A percentile compares a stretch with the other conserved stretches of the same genome.
These are phyloP conservation scores for Acipenser oxyrinchus DNA, from an alignment of 2,797 vertebrate species.

Conservation along the genomic window DNA sequence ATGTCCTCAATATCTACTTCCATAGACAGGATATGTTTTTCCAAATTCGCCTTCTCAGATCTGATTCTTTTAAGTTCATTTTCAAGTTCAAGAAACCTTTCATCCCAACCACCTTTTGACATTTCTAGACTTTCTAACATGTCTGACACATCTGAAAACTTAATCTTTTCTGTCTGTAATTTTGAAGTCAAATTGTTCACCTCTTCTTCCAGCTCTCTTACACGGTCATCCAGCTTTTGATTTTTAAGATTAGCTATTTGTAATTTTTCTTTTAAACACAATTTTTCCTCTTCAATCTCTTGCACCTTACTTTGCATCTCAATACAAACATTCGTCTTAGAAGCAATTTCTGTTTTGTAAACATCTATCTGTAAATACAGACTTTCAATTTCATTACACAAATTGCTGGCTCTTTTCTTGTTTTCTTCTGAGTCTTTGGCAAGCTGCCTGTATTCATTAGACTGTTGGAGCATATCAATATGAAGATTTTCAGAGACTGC, in stretches of 20 bases:
- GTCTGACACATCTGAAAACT: slow-evolving; percentile 45
- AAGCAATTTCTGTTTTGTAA: slow-evolving; percentile 46
- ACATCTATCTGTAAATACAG: slow-evolving; percentile 47
- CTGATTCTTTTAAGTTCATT: slow-evolving; percentile 55
- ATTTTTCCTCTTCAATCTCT: slow-evolving; percentile 48
- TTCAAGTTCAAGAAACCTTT: slow-evolving; percentile 63
- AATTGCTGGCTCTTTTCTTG: slow-evolving; percentile 34
- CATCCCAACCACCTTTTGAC: slow-evolving; percentile 51
- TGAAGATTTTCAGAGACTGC: slow-evolving; percentile 25
- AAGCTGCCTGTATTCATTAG: slow-evolving; percentile 31
- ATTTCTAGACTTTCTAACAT: slow-evolving; percentile 50
- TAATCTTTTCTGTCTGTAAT: slow-evolving; percentile 46
- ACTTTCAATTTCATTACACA: slow-evolving; percentile 41
- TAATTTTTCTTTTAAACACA: slow-evolving; percentile 38
- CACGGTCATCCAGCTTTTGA: slow-evolving; percentile 35
- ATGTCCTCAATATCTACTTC: slow-evolving; percentile 59
- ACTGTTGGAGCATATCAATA: slow-evolving; percentile 28
- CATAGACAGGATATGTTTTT: slow-evolving; percentile 55
- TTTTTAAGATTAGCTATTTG: slow-evolving; percentile 39
- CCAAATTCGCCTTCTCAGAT: slow-evolving; percentile 62
- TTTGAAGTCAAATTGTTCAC: slow-evolving; percentile 43
- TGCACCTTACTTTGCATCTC: slow-evolving; percentile 50
- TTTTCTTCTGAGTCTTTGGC: slow-evolving; percentile 25
- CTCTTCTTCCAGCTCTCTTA: slow-evolving; percentile 47
- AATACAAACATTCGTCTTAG: slow-evolving; percentile 46